Conservation (phyloP, 2,113 vertebrate species). For the Terrapene triunguis region DNA sequence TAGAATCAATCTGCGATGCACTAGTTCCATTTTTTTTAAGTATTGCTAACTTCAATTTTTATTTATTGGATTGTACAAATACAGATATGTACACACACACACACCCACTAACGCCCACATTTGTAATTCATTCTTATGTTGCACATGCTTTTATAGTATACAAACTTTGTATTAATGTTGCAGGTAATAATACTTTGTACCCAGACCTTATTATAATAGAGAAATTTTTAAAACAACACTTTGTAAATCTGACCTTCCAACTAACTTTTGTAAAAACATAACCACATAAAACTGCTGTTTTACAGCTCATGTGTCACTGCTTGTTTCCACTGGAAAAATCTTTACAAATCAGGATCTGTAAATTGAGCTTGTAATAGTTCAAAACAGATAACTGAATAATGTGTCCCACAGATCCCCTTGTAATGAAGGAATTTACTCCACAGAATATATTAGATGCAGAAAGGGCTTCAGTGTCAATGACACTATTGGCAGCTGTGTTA, state of each 20-base stretch:
- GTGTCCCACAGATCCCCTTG: constrained; percentile 83
- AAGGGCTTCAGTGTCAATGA: constrained; percentile 89
- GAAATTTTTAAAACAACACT: not conserved
- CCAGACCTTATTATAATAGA: not conserved
- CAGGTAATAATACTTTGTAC: not conserved
- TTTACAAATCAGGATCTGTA: constrained; percentile 83
- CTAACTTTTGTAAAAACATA: constrained; percentile 21
- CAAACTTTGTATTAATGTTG: not conserved
- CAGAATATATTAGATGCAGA: constrained; percentile 86
- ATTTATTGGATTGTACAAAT: not conserved
- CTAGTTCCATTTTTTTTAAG: not conserved
- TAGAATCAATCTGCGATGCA: not conserved
- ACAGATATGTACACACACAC: accelerated
- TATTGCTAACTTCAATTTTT: not conserved
- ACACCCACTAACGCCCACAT: accelerated
- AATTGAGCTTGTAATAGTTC: constrained; percentile 79
- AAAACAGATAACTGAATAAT: constrained; percentile 83
- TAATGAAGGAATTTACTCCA: constrained; percentile 86
- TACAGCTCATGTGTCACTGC: constrained; percentile 69
- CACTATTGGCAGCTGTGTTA: constrained; percentile 92
- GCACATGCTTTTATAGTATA: not conserved
- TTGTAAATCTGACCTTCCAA: constrained; percentile 20
- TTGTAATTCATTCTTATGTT: not conserved
- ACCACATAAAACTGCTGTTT: constrained; percentile 29
- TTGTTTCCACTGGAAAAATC: constrained; percentile 86